A percentile compares a stretch with the other conserved stretches of the same genome.
Conservation (phyloP, 2,113 vertebrate species). For the Pavo muticus region DNA sequence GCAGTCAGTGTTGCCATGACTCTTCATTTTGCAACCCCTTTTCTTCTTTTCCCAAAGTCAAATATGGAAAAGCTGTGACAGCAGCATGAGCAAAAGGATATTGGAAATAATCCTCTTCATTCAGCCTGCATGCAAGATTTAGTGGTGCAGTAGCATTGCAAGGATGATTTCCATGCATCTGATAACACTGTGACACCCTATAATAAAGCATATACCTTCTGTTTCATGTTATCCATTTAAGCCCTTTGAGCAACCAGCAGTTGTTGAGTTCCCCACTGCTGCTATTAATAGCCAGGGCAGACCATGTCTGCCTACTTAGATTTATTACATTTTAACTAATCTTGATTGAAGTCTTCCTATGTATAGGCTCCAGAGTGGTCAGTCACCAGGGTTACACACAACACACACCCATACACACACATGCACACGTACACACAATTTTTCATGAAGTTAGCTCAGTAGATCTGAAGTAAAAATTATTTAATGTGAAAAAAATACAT, state of each 20-base stretch:
- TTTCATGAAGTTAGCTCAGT: not conserved
- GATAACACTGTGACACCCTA: constrained; percentile 66
- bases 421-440: not conserved
- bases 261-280: constrained; percentile 66
- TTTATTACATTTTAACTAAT: constrained; percentile 75
- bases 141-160: constrained; percentile 61
- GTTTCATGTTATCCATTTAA: constrained; percentile 75
- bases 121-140: constrained; percentile 53
- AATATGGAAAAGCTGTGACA: constrained; percentile 60
- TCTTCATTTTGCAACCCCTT: constrained; percentile 16
- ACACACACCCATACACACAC: not conserved
- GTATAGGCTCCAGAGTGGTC: constrained; percentile 29
- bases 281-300: constrained; percentile 60
- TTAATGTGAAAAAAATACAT: not conserved
- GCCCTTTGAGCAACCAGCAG: constrained; percentile 74
- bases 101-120: constrained; percentile 68
- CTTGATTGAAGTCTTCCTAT: constrained; percentile 60
- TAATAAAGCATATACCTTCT: constrained; percentile 72
- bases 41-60: constrained; percentile 51
- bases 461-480: not conserved
- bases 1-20: not conserved
- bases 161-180: constrained; percentile 69
- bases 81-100: constrained; percentile 57
- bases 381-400: constrained; percentile 54
- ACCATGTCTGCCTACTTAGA: constrained; percentile 68